Evolutionary conservation across 2,797 vertebrate genomes (phyloP).

Genomic region (Sebastes iracundus): DNA sequence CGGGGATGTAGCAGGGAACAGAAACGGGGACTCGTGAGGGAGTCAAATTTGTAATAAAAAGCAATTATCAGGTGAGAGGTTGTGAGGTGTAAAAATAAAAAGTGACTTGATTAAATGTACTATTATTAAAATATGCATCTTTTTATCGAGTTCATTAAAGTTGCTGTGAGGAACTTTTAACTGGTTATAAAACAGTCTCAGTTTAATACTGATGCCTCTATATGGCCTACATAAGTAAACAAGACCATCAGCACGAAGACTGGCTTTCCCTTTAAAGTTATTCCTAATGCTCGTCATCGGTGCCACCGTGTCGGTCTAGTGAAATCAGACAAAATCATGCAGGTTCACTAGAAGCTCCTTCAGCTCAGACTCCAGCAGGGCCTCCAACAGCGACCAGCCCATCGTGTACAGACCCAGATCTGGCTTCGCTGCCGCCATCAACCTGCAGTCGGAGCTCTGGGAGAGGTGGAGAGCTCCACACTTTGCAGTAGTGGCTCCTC

Average conservation of each 20-base stretch:
- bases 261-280: not conserved
- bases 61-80: conserved; percentile 46
- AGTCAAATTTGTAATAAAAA: conserved; percentile 8
- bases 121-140: conserved; percentile 15
- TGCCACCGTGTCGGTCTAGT: no score
- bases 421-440: rapidly evolving
- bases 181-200: not conserved
- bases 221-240: not conserved
- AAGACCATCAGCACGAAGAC: not conserved
- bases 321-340: no score
- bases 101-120: conserved; percentile 23
- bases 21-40: not conserved
- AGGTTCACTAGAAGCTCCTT: no score
- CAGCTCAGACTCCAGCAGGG: not conserved
- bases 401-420: not conserved
- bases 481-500: not conserved
- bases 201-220: not conserved
- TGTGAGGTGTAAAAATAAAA: conserved; percentile 27
- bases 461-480: not conserved
- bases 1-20: not conserved
- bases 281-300: not conserved
- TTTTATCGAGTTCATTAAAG: conserved; percentile 32
- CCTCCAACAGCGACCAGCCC: not conserved
- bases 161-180: not conserved
- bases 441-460: not conserved